Percentiles rank a stretch among this genome's conserved stretches.
Conservation (phyloP, 2,888 invertebrate genomes). For the Acleris sparsana region DNA sequence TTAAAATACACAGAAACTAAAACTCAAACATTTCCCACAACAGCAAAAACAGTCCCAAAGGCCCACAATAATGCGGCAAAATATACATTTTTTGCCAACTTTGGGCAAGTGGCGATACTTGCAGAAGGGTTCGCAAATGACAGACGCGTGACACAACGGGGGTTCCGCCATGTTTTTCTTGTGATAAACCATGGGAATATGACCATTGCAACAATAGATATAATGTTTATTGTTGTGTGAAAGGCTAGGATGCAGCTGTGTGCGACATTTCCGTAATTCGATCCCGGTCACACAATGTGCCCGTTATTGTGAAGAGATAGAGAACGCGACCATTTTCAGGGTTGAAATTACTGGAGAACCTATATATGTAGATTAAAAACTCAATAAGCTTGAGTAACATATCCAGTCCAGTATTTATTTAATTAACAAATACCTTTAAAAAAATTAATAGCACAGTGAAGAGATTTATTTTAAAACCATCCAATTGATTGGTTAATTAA, state of each 20-base stretch:
- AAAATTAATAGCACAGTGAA: too few species aligned
- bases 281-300: slow-evolving; percentile 31
- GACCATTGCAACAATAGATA: background rate
- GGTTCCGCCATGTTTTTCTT: slow-evolving; percentile 33
- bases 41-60: slow-evolving; percentile 21
- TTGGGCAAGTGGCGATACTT: slow-evolving; percentile 33
- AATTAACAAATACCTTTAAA: too few species aligned
- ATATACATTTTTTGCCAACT: slow-evolving; percentile 20
- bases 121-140: slow-evolving; percentile 48
- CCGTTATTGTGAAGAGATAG: slow-evolving; percentile 26
- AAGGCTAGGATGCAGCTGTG: slow-evolving; percentile 20
- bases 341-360: too few species aligned
- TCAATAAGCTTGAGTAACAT: too few species aligned
- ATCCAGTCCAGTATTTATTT: too few species aligned
- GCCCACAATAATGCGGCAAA: slow-evolving; percentile 21
- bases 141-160: slow-evolving; percentile 41
- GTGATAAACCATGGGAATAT: background rate
- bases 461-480: too few species aligned
- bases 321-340: slow-evolving; percentile 17
- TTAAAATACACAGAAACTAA: background rate
- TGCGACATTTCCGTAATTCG: slow-evolving; percentile 36
- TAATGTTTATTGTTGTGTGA: slow-evolving; percentile 15
- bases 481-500: too few species aligned
- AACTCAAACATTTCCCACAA: background rate
- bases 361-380: too few species aligned